Percentiles rank a stretch among this genome's conserved stretches.
Conservation (phyloP, 2,113 vertebrate genomes). For the Lycaon pictus region DNA sequence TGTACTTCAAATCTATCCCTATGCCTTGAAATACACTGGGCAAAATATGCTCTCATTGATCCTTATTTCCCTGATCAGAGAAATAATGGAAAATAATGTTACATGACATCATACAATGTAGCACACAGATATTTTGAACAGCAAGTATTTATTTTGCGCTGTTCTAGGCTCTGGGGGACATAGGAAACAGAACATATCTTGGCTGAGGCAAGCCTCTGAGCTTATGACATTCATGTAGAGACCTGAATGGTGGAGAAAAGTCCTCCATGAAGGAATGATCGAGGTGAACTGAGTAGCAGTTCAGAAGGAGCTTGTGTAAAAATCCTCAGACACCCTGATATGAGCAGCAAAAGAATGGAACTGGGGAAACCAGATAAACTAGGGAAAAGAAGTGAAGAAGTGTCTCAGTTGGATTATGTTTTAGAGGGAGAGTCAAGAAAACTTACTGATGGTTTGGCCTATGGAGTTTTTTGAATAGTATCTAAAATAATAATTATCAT, state of each 20-base stretch:
- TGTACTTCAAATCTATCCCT: background rate
- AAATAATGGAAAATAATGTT: slow-evolving; percentile 10
- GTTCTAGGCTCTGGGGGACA: background rate
- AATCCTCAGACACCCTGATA: background rate
- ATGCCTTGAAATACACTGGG: background rate
- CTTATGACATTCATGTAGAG: background rate
- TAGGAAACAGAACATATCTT: background rate
- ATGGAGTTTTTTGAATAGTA: background rate
- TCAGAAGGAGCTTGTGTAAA: background rate
- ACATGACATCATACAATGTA: background rate
- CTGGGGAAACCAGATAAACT: background rate
- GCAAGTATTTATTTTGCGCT: background rate
- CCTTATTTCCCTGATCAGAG: background rate
- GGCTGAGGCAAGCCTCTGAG: background rate
- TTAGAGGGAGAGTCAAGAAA: background rate
- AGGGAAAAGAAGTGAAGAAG: background rate
- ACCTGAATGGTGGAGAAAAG: background rate
- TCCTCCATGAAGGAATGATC: background rate
- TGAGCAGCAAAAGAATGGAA: background rate
- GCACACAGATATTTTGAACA: background rate
- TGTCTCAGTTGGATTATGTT: background rate
- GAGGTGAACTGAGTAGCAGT: background rate
- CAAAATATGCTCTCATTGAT: background rate
- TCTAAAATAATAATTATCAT: background rate
- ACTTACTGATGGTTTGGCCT: background rate